These are phyloP conservation scores for Ecliptopera silaceata DNA, from an alignment of 2,888 invertebrate species.

Conservation along the genomic window DNA sequence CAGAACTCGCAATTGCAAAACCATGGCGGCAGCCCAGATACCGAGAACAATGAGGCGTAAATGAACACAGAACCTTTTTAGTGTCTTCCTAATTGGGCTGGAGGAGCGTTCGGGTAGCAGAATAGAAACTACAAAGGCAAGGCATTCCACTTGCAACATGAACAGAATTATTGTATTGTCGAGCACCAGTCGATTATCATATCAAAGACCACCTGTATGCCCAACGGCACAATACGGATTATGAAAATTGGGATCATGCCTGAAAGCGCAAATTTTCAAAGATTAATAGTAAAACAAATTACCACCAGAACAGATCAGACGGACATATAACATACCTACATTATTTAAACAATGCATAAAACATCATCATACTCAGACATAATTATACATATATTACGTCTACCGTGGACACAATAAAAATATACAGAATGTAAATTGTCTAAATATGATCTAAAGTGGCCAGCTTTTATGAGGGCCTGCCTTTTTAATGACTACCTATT, in stretches of 20 bases:
- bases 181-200: conserved; percentile 53
- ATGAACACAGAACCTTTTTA: conserved; percentile 74
- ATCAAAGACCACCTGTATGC: conserved; percentile 45
- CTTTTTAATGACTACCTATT: conserved; percentile 31
- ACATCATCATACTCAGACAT: background rate
- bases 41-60: conserved; percentile 74
- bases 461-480: conserved; percentile 33
- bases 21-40: conserved; percentile 68
- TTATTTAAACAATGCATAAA: conserved; percentile 10
- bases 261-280: background rate
- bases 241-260: no score
- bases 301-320: background rate
- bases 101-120: conserved; percentile 60
- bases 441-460: conserved; percentile 38
- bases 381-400: conserved; percentile 25
- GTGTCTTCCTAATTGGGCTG: conserved; percentile 77
- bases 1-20: conserved; percentile 64
- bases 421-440: conserved; percentile 35
- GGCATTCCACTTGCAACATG: conserved; percentile 72
- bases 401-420: conserved; percentile 40
- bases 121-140: conserved; percentile 79
- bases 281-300: background rate
- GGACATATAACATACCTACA: background rate
- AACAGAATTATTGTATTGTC: conserved; percentile 78
- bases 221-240: no score